Base-by-base conservation (phyloP, 2,888 invertebrate genomes). In the Torymus auratus region DNA sequence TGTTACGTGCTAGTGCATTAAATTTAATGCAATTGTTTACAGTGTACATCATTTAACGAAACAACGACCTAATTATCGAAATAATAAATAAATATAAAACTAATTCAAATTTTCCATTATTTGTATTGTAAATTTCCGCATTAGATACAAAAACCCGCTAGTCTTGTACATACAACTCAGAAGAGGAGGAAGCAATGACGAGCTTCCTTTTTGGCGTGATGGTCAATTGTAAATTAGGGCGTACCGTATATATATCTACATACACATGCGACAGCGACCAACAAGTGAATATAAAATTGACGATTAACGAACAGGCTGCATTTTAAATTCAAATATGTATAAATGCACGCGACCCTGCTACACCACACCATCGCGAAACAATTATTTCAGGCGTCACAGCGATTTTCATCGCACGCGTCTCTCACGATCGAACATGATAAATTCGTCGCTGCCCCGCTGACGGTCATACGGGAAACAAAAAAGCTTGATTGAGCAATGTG, bases 351-450 rank as follows among this genome's bases (percentile, higher is more conserved):
- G 41, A 41, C 41, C 7, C 41, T 10, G 41, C 7, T 41, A 41
- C 7, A 41, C 20, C 7, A 7, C 7, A 41, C 41, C 41, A 7
- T 41, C 41, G n/a, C 17, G 62, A 60, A 53, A 76, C 62, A 67
- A 80, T 75, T 76, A 80, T 80, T 76, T 70, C 52, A 80, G 23
- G 60, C 64, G 56, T 41, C 41, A 41, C 64, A 28, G 58, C 20
- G 70, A 75, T 70, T 79, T 20, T 52, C n/a, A 28, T n/a, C 55
- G n/a, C 41, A 62, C 53, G 15, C 55, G 14, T 41, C 41, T 10
- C 41, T 41, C 14, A 28, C 53, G 13, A 77, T 82, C 79, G 82
- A 69, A 73, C 80, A 79, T 82, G 82, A 82, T 80, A 80, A 79
- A 82, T 82, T 80, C 70, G 80, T 82, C 56, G 68, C 13, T 53